Base-by-base conservation (phyloP, 2,888 invertebrate species). In the Steinernema scapterisci region DNA sequence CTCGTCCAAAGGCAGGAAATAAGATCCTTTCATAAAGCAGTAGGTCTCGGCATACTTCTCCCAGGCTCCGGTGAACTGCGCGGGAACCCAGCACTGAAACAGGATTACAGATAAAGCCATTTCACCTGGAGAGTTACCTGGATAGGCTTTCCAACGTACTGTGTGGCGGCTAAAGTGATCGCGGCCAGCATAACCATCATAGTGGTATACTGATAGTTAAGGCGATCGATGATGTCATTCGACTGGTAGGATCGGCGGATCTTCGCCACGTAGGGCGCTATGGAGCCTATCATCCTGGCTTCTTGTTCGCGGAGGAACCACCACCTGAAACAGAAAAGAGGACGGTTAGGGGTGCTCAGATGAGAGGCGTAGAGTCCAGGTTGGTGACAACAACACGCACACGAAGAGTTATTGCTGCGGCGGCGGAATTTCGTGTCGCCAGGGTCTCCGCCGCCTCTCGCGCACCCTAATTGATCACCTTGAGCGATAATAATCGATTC, bases 101-200 rank as follows among this genome's bases (percentile, higher is more conserved):
- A 16, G n/a, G n/a, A n/a, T n/a, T n/a, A 38, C 38, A 38, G 5
- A 9, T 38, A 6, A 38, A 38, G 38, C 9, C 38, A 38, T 38
- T 9, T 38, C 38, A 38, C 38, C 9, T 38, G 38, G 38, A 6
- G 5, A 38, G 9, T 6, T 6, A 80, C 81, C 78, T 83, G 83
- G 73, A 85, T 85, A n/a, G 85, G 85, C 46, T 85, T 83, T 48
- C 86, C 86, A 72, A 86, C 85, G 73, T 87, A 86, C 75, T 87
- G 86, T 0, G 86, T 86, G 45, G 85, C 87, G 11, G 86, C 84
- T 71, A 86, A 79, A 70, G 86, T 86, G 70, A 86, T 80, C 27
- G 86, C 86, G 16, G 81, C 79, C 46, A 85, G 71, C 38, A 77
- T 77, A 16, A 86, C 80, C 71, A 85, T 77, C 71, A 81, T 45